Percentiles rank a stretch among this genome's conserved stretches.
Evolutionary conservation across 1,140 invertebrate genomes (phyloP).

Genomic region (Grapholita molesta): DNA sequence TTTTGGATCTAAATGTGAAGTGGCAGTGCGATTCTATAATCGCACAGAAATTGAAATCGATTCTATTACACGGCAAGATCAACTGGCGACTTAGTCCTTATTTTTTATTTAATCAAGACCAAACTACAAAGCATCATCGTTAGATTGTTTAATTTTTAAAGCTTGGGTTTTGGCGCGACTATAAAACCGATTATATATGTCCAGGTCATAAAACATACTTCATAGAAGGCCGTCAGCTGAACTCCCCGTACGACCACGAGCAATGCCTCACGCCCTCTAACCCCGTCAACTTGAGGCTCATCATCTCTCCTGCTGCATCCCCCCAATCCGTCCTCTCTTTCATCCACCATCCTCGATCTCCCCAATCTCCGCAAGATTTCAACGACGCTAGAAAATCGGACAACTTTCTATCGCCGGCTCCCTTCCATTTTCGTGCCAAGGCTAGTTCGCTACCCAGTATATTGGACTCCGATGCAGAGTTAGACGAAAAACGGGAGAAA

Average conservation of each 20-base stretch:
- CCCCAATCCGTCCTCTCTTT: conserved; percentile 60
- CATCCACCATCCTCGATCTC: conserved; percentile 51
- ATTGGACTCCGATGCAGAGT: conserved; percentile 85
- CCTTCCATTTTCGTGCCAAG: conserved; percentile 81
- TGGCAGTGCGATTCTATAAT: no score
- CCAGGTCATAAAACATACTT: conserved; percentile 90
- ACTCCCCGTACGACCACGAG: conserved; percentile 60
- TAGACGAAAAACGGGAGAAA: conserved; percentile 77
- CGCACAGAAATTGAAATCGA: no score
- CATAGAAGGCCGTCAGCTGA: conserved; percentile 79
- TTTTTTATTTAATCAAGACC: no score
- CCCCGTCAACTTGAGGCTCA: conserved; percentile 78
- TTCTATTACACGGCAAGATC: no score
- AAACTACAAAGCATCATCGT: no score
- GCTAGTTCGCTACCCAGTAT: conserved; percentile 88
- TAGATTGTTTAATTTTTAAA: no score
- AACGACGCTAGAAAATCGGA: conserved; percentile 41
- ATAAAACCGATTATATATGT: conserved; percentile 47
- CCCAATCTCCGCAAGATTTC: conserved; percentile 40
- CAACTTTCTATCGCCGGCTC: conserved; percentile 79
- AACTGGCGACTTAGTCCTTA: no score
- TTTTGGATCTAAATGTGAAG: no score
- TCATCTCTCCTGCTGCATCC: conserved; percentile 78
- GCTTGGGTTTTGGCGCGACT: background rate
- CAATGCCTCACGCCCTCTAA: conserved; percentile 62